Conservation (phyloP, 1,140 invertebrate species). For the Lepidotrigona ventralis region DNA sequence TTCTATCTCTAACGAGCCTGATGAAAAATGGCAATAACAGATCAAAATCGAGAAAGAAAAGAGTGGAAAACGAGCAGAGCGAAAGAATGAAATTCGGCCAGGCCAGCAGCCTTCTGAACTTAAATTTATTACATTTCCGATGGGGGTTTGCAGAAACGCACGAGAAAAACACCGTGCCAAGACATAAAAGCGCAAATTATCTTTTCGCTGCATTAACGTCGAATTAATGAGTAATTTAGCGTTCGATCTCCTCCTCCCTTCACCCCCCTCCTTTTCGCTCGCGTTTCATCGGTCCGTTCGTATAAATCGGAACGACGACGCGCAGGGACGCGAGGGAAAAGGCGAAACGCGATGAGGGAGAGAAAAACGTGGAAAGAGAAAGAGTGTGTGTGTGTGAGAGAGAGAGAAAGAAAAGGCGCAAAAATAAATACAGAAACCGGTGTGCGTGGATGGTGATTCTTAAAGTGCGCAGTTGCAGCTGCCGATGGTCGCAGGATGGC, state of each 20-base stretch:
- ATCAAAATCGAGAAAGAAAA: neutral
- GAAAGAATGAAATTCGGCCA: neutral
- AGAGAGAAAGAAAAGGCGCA: neutral
- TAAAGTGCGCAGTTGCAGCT: slow-evolving; percentile 45
- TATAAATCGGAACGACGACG: slow-evolving; percentile 28
- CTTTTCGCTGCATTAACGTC: slow-evolving; percentile 39
- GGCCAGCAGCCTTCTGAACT: neutral
- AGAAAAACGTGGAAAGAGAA: slow-evolving; percentile 11
- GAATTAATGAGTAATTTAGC: slow-evolving; percentile 49
- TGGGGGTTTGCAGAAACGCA: slow-evolving; percentile 1
- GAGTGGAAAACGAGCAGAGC: neutral
- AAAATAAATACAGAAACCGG: slow-evolving; percentile 49
- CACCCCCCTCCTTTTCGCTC: neutral
- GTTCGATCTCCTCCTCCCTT: neutral
- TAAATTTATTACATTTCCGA: slow-evolving; percentile 23
- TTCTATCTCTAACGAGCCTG: no score
- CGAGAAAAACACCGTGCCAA: slow-evolving; percentile 9
- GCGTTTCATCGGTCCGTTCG: neutral
- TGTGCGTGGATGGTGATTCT: slow-evolving; percentile 46
- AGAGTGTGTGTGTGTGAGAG: no score
- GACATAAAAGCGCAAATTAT: slow-evolving; percentile 39
- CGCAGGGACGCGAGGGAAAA: neutral
- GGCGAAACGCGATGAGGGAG: neutral
- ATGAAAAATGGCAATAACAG: no score
- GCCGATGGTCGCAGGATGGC: slow-evolving; percentile 45